These are phyloP conservation scores for Nematostella vectensis DNA, from an alignment of 92 coral and sea anemone species.

Conservation along the genomic window DNA sequence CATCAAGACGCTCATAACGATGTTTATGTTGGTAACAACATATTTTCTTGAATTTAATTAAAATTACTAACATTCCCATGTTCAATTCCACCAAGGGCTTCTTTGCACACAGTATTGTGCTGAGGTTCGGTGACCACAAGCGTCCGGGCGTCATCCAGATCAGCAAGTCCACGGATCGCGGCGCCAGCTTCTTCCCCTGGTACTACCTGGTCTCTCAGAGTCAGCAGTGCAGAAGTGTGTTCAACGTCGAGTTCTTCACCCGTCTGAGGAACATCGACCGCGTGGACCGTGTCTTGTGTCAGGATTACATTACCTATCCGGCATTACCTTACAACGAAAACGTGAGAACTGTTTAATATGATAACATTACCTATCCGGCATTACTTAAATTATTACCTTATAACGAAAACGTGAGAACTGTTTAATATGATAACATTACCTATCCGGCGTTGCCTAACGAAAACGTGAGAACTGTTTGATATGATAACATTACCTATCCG, in stretches of 20 bases:
- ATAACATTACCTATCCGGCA: too few species aligned
- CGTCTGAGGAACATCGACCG: constrained; percentile 21
- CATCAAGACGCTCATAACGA: too few species aligned
- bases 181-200: constrained; percentile 58
- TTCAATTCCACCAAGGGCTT: too few species aligned
- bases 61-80: too few species aligned
- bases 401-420: neutral
- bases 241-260: constrained; percentile 32
- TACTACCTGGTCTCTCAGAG: constrained; percentile 68
- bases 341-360: too few species aligned
- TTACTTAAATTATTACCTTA: too few species aligned
- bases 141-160: constrained; percentile 69
- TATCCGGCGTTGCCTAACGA: too few species aligned
- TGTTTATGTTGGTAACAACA: too few species aligned
- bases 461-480: constrained; percentile 80
- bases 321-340: constrained; percentile 68
- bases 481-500: constrained; percentile 40
- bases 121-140: constrained; percentile 72
- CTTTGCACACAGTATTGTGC: constrained; percentile 49
- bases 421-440: too few species aligned
- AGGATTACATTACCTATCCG: constrained; percentile 42
- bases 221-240: constrained; percentile 40
- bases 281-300: constrained; percentile 73
- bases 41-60: too few species aligned
- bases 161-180: constrained; percentile 57